phyloP scores from a whole-genome alignment of 1,140 invertebrate genomes.

The Drosophila athabasca region DNA sequence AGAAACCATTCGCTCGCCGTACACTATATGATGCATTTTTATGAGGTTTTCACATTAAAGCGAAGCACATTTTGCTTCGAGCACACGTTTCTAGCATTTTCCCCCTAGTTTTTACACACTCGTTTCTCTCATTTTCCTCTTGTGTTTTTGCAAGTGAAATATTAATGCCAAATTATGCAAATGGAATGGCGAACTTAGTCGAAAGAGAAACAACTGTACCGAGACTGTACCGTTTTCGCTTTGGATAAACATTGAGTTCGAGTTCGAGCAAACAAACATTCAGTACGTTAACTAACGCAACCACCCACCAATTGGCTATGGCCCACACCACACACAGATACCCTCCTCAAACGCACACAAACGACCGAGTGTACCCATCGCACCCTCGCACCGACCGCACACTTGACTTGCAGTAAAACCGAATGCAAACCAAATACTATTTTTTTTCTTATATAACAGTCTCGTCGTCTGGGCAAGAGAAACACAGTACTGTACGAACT shows the following conservation, averaged over 20 bases:
- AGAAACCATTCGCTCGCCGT: constrained; percentile 12
- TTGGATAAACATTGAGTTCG: not conserved
- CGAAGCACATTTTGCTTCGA: constrained; percentile 34
- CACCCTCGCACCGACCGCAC: too few species aligned
- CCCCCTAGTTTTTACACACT: too few species aligned
- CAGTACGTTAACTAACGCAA: not conserved
- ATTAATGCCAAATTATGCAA: constrained; percentile 16
- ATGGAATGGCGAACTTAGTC: constrained; percentile 5
- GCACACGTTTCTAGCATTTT: constrained; percentile 56
- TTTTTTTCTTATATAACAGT: too few species aligned
- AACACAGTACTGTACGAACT: too few species aligned
- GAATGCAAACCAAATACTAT: too few species aligned
- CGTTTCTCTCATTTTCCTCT: too few species aligned
- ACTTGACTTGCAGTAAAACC: too few species aligned
- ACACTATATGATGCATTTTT: constrained; percentile 3
- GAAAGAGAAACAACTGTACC: constrained; percentile 10
- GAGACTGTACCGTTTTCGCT: not conserved
- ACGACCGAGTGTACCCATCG: too few species aligned
- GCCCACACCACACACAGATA: too few species aligned
- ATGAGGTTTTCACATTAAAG: constrained; percentile 15
- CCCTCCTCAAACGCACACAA: too few species aligned
- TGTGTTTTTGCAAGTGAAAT: not conserved
- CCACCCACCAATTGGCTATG: not conserved
- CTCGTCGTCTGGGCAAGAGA: too few species aligned
- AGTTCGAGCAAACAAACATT: constrained; percentile 6